Base-by-base conservation (phyloP, 2,797 vertebrate genomes). In the Fundulus diaphanus region DNA sequence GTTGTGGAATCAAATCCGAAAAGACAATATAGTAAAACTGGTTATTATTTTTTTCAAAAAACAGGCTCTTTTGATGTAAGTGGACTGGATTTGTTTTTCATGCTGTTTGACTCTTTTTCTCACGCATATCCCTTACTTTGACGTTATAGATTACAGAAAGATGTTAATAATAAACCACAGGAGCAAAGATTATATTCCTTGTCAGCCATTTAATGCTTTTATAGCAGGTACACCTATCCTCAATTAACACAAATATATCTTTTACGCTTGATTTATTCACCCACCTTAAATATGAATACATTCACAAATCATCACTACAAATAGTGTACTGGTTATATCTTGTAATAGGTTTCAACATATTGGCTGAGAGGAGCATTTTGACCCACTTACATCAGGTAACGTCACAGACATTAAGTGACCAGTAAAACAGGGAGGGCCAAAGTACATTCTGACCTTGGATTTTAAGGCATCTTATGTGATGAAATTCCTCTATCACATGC, bases 161-260 rank as follows among this genome's bases (percentile, higher is more conserved):
- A 20, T 2, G 22, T 52, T 49, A 22, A 16, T 72, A 63, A 76
- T 61, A 2, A 77, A 76, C 13, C 46, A 18, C 15, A 35, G 40
- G 56, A 61, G 18, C 74, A 89, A 79, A 81, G 72, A 78, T 81
- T 37, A 12, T 42, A 74, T 76, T 84, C 65, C 20, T 81, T 42
- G 27, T 27, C 49, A 20, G n/a, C 68, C 13, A 13, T 72, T 90
- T 90, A 74, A 87, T 85, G 56, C 74, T 69, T 89, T 88, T 82
- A 90, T 80, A 40, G 33, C 77, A 79, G 11, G 20, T 74, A 18
- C 29, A 42, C 33, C 20, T 56, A 48, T 71, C 9, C 6, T 29
- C 42, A 68, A 54, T 80, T 59, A 51, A 49, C 12, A 37, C 15
- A 1, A 0, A 29, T 8, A 31, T 11, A 31, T 69, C 73, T 20